phyloP scores from a whole-genome alignment of 1,140 invertebrate genomes.

The Myzus persicae region DNA sequence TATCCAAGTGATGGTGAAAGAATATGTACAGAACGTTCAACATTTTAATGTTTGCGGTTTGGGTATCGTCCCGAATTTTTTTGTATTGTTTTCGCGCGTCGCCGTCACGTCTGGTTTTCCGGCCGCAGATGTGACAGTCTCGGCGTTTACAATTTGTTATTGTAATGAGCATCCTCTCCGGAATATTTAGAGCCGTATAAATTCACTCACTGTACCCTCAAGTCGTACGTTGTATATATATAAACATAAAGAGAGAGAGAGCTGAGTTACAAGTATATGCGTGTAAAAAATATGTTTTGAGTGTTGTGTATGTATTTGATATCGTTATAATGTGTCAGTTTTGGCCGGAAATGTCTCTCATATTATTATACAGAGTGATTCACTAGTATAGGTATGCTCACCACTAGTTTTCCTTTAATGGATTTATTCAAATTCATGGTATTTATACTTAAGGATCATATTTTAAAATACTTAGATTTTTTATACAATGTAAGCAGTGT shows the following conservation, averaged over 20 bases:
- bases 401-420: not conserved
- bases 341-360: not conserved
- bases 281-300: not conserved
- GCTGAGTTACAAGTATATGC: not conserved
- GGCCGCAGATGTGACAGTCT: not conserved
- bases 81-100: not conserved
- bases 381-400: not conserved
- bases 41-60: not conserved
- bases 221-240: not conserved
- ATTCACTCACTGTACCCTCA: not conserved
- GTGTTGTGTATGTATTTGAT: not conserved
- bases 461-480: not conserved
- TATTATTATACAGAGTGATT: not conserved
- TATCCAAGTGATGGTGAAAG: not conserved
- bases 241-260: not conserved
- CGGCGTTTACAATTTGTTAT: constrained; percentile 47
- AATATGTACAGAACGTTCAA: not conserved
- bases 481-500: not conserved
- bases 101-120: constrained; percentile 35
- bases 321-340: not conserved
- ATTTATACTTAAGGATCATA: not conserved
- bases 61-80: not conserved
- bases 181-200: constrained; percentile 48
- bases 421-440: not conserved
- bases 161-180: constrained; percentile 42